Evolutionary conservation across 2,113 vertebrate species (phyloP), one percentile per base, ranked within the genome.

Genomic region (Petroica traversi): DNA sequence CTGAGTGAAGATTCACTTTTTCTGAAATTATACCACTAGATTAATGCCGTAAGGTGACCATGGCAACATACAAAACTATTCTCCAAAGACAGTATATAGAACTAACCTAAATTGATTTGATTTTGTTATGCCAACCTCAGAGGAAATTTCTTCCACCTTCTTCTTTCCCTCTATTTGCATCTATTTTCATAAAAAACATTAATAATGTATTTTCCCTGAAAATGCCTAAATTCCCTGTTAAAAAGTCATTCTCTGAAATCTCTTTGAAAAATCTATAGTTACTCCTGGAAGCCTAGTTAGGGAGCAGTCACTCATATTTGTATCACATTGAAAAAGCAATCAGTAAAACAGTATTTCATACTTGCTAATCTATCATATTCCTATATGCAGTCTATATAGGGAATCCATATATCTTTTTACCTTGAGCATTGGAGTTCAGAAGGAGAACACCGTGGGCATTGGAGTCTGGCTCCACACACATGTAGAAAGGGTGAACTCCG

Each of bases 351-450:
- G 13, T 9, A 41, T 38, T 55, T 66, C 28, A 28, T 49, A 51
- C 54, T 71, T 79, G 59, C 10, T 76, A n/a, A 71, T 74, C 58
- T 61, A 40, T 51, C 24, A 18, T 43, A 38, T 61, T 73, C 67
- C 31, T 71, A 34, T 58, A 34, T 29, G 19, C 17, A 74, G 7
- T 31, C 33, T 43, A 12, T 40, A 33, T 6, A 62, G 41, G 20
- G 13, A 75, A 64, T 25, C 28, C 26, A 23, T 33, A 0, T 51
- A 55, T 62, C 28, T 59, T 48, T 67, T 88, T 94, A 97, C 94
- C 96, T 97, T 95, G 96, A 19, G 94, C 95, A 77, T 84, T 97
- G 59, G 96, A 91, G 88, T 97, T 98, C 73, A 97, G 88, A 36
- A 98, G 76, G 26, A 97, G 93, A 89, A 97, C 85, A 45, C 96